These are phyloP conservation scores for Tromatobia lineatoria DNA, from an alignment of 2,888 invertebrate species.

Conservation along the genomic window DNA sequence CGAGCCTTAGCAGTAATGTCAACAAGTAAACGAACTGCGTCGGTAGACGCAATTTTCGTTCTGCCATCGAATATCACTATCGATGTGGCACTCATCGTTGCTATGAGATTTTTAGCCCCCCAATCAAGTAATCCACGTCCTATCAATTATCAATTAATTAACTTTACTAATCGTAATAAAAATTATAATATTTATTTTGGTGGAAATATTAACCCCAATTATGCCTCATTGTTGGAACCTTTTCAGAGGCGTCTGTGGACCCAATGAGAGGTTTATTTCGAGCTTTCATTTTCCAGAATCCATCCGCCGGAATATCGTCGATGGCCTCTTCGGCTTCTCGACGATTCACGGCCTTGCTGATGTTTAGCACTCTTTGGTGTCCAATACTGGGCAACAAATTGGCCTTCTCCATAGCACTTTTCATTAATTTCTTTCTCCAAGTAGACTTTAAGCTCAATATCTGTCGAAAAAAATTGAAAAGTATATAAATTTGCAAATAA, in stretches of 20 bases:
- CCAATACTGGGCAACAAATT: constrained; percentile 65
- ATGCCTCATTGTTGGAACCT: constrained; percentile 26
- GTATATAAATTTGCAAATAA: background rate
- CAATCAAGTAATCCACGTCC: constrained; percentile 74
- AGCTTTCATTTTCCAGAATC: constrained; percentile 55
- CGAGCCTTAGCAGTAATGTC: constrained; percentile 37
- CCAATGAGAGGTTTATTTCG: constrained; percentile 64
- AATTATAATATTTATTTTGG: background rate
- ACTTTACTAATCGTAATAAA: too few species aligned
- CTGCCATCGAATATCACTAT: constrained; percentile 68
- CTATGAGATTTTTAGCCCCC: constrained; percentile 75
- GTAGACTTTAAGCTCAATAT: constrained; percentile 49
- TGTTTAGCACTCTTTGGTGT: constrained; percentile 69
- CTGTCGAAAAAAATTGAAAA: constrained; percentile 38
- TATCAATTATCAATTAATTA: background rate
- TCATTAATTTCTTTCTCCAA: constrained; percentile 72
- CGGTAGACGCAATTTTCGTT: background rate
- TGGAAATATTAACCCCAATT: constrained; percentile 34
- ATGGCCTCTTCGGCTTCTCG: background rate
- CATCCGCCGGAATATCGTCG: constrained; percentile 25
- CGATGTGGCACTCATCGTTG: constrained; percentile 56
- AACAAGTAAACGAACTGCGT: constrained; percentile 23
- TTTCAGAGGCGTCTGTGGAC: background rate
- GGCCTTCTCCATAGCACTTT: constrained; percentile 61
- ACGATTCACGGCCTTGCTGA: constrained; percentile 43